These are phyloP conservation scores for Gyps fulvus DNA, from an alignment of 2,113 vertebrate genomes.

Conservation along the genomic window DNA sequence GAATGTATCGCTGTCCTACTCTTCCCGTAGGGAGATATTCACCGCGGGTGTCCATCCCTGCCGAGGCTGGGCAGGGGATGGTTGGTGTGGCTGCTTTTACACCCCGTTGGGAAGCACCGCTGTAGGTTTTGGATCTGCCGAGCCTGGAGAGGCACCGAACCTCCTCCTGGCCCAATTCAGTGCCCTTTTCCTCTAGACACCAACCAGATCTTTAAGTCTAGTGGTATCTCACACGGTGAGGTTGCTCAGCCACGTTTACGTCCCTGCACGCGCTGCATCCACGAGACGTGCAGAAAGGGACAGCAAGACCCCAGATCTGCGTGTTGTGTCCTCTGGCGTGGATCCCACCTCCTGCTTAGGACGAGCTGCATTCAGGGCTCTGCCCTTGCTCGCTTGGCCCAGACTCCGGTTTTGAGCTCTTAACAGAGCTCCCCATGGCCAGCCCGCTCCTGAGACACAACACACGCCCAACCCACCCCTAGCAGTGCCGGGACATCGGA, in stretches of 20 bases:
- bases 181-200: background rate
- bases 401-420: background rate
- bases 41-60: background rate
- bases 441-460: background rate
- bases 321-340: background rate
- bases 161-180: background rate
- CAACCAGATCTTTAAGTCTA: background rate
- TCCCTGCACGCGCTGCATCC: background rate
- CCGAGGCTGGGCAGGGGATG: background rate
- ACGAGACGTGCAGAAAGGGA: background rate
- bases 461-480: background rate
- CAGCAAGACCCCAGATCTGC: background rate
- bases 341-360: background rate
- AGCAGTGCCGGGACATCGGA: too few species aligned
- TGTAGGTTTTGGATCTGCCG: background rate
- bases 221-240: rapidly evolving
- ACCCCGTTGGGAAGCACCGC: background rate
- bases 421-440: background rate
- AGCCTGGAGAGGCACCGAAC: background rate
- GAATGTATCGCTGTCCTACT: background rate
- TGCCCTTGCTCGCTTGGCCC: background rate
- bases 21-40: background rate
- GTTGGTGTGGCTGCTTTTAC: background rate
- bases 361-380: background rate
- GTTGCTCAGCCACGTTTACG: background rate